Conservation (phyloP, 2,888 invertebrate species). For the Isotomurus palustris region DNA sequence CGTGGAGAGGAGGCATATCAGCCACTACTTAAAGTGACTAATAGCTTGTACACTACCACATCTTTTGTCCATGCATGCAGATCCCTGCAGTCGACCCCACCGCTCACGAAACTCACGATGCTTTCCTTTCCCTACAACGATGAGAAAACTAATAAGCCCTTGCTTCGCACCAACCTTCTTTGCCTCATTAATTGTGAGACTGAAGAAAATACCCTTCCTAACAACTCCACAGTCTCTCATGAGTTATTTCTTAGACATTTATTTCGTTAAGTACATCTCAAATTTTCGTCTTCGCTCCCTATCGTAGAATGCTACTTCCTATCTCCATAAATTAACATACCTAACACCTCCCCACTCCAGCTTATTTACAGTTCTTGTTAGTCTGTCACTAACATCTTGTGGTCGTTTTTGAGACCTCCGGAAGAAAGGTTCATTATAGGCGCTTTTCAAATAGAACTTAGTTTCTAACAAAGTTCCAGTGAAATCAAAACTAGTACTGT, state of each 20-base stretch:
- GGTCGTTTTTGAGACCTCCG: too few species aligned
- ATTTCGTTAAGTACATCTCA: constrained; percentile 6
- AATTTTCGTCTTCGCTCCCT: constrained; percentile 1
- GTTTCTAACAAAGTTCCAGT: too few species aligned
- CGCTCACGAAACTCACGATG: too few species aligned
- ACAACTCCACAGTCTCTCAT: background rate
- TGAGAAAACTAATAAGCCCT: constrained; percentile 3
- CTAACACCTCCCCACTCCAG: constrained; percentile 45
- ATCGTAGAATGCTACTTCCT: constrained; percentile 29
- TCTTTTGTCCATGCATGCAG: background rate
- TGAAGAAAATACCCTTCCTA: background rate
- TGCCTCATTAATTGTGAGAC: constrained; percentile 1
- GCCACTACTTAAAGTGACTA: too few species aligned
- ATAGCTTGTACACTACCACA: background rate
- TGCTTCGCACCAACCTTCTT: background rate
- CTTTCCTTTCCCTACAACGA: background rate
- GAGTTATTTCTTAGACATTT: constrained; percentile 4
- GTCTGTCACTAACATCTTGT: too few species aligned
- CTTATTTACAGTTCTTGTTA: too few species aligned
- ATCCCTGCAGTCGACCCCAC: too few species aligned
- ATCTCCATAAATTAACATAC: constrained; percentile 46
- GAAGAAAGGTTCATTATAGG: too few species aligned
- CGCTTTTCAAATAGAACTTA: too few species aligned
- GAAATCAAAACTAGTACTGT: too few species aligned
- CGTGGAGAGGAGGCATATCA: too few species aligned